These are phyloP conservation scores for Eretmochelys imbricata DNA, from an alignment of 2,113 vertebrate species.

Conservation along the genomic window DNA sequence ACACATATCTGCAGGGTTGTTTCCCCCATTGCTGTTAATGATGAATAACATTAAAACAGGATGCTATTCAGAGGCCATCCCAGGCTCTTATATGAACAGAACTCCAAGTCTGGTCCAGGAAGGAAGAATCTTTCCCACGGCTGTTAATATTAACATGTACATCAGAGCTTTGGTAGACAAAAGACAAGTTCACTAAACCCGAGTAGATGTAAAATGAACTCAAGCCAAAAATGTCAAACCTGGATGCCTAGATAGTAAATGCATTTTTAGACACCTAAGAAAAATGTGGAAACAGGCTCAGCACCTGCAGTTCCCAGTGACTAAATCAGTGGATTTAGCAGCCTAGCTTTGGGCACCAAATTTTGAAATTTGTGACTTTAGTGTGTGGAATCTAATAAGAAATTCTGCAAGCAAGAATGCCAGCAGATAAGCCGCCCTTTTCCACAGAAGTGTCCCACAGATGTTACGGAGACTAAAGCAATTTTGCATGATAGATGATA, in stretches of 20 bases:
- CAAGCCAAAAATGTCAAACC: constrained; percentile 41
- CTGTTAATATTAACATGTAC: constrained; percentile 60
- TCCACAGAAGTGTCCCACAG: constrained; percentile 52
- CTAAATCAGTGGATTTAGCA: neutral
- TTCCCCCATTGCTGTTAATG: neutral
- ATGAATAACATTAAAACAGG: neutral
- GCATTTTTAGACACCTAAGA: constrained; percentile 36
- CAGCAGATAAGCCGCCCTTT: constrained; percentile 37
- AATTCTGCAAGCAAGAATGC: neutral
- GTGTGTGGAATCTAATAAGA: neutral
- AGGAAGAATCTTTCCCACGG: constrained; percentile 36
- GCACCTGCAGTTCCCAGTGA: constrained; percentile 7
- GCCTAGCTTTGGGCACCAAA: neutral
- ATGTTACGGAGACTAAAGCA: constrained; percentile 67
- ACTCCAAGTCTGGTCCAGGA: constrained; percentile 9
- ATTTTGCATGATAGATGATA: constrained; percentile 61
- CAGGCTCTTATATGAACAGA: neutral
- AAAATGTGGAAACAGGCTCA: neutral
- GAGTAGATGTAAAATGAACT: constrained; percentile 51
- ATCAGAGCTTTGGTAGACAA: constrained; percentile 54
- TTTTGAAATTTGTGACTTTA: neutral
- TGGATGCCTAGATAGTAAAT: constrained; percentile 52
- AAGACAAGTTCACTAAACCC: constrained; percentile 56
- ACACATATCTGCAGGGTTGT: neutral
- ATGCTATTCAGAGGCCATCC: neutral